Conservation (phyloP, 2,797 vertebrate species). For the Acanthopagrus latus region DNA sequence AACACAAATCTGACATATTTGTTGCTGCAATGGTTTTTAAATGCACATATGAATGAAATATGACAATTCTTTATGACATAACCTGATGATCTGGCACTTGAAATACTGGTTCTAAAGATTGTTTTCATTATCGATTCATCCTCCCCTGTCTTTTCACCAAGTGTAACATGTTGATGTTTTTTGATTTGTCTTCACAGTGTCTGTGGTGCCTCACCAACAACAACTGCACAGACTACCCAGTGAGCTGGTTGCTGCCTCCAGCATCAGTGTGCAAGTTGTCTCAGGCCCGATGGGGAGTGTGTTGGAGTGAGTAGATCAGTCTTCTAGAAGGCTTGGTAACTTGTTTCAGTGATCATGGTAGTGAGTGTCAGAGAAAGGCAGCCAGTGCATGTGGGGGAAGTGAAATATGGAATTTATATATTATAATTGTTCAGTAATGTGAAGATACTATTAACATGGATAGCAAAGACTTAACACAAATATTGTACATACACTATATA, state of each 20-base stretch:
- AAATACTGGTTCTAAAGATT: background rate
- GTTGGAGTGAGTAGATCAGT: slow-evolving; percentile 87
- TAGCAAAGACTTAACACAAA: no score
- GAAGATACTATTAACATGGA: no score
- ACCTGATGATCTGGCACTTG: background rate
- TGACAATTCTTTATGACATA: background rate
- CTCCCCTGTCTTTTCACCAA: background rate
- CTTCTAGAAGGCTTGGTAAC: background rate
- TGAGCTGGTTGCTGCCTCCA: slow-evolving; percentile 87
- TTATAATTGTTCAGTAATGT: background rate
- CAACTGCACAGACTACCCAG: slow-evolving; percentile 90
- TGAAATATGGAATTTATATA: slow-evolving; percentile 1
- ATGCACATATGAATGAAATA: background rate
- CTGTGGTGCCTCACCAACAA: slow-evolving; percentile 90
- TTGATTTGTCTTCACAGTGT: slow-evolving; percentile 82
- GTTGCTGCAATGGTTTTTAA: background rate
- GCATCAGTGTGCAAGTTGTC: slow-evolving; percentile 84
- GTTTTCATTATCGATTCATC: no score
- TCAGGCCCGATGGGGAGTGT: slow-evolving; percentile 90
- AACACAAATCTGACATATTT: no score
- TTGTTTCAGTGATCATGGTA: background rate
- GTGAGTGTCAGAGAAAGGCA: background rate
- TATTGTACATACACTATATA: no score
- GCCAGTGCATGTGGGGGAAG: background rate
- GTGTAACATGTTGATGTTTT: slow-evolving; percentile 13